Conservation (phyloP, 2,888 invertebrate species). For the Drosophila diplacantha region DNA sequence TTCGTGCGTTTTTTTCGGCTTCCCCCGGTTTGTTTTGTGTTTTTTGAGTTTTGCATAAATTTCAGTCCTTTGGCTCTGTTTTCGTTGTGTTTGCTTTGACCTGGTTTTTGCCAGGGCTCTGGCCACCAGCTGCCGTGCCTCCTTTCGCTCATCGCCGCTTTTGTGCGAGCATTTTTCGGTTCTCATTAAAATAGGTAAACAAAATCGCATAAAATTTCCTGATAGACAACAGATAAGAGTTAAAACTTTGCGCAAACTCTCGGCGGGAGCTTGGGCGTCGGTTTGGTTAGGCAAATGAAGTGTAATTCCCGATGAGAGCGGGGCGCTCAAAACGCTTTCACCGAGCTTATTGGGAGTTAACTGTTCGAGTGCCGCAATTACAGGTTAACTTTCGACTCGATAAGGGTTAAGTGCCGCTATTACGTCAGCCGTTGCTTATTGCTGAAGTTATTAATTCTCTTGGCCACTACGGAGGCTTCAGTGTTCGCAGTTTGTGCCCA, state of each 20-base stretch:
- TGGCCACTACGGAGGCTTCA: not conserved
- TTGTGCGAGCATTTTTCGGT: slow-evolving; percentile 59
- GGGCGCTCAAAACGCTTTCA: slow-evolving; percentile 36
- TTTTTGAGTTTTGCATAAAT: slow-evolving; percentile 71
- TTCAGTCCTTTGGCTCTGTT: slow-evolving; percentile 64
- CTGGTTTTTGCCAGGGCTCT: slow-evolving; percentile 61
- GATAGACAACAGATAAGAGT: slow-evolving; percentile 72
- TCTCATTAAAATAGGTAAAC: slow-evolving; percentile 71
- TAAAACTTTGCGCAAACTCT: slow-evolving; percentile 66
- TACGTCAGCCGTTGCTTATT: slow-evolving; percentile 22
- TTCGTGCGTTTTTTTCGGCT: slow-evolving; percentile 52
- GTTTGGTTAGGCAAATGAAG: slow-evolving; percentile 62
- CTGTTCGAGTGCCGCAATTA: slow-evolving; percentile 48
- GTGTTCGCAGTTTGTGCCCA: not conserved
- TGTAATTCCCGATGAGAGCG: slow-evolving; percentile 46
- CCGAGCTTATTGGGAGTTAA: slow-evolving; percentile 44
- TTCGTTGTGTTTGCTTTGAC: slow-evolving; percentile 72
- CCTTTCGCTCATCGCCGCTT: slow-evolving; percentile 25
- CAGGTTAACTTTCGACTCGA: slow-evolving; percentile 24
- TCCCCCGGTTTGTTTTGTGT: slow-evolving; percentile 60
- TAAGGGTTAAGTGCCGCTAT: slow-evolving; percentile 36
- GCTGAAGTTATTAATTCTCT: slow-evolving; percentile 10
- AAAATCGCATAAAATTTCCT: slow-evolving; percentile 71
- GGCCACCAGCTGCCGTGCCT: slow-evolving; percentile 23
- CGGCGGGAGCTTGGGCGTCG: slow-evolving; percentile 28